A percentile compares a stretch with the other conserved stretches of the same genome.
These are phyloP conservation scores for Heliopora coerulea DNA, from an alignment of 92 coral and sea anemone species.

Conservation along the genomic window DNA sequence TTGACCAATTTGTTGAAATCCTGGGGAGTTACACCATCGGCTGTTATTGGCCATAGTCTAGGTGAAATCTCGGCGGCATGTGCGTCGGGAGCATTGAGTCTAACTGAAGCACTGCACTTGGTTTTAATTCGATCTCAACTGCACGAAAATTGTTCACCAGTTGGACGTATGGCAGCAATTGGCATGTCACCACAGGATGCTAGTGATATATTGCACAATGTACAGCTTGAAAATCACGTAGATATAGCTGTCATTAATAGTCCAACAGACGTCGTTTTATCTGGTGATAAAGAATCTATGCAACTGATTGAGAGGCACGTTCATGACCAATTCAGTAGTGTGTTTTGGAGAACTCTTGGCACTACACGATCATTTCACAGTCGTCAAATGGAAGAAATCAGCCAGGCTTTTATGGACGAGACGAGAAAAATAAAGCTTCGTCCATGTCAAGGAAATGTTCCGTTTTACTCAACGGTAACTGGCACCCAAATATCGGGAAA, in stretches of 20 bases:
- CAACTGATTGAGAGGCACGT: slow-evolving; percentile 45
- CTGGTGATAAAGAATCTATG: slow-evolving; percentile 28
- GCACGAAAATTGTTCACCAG: slow-evolving; percentile 21
- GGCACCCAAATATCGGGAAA: slow-evolving; percentile 51
- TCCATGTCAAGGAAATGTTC: slow-evolving; percentile 31
- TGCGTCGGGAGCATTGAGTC: slow-evolving; percentile 44
- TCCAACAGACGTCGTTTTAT: too few relatives aligned
- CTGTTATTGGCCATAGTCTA: too few relatives aligned
- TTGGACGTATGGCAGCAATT: too few relatives aligned
- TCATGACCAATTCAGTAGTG: too few relatives aligned
- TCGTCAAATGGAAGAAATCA: slow-evolving; percentile 54
- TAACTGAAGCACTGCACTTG: slow-evolving; percentile 50
- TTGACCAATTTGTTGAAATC: too few relatives aligned
- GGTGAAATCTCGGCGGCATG: too few relatives aligned
- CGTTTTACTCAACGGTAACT: slow-evolving; percentile 60
- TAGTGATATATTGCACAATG: too few relatives aligned
- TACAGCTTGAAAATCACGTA: too few relatives aligned
- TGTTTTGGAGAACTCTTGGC: slow-evolving; percentile 53
- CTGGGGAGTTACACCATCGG: too few relatives aligned
- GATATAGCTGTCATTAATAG: too few relatives aligned
- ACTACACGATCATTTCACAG: slow-evolving; percentile 68
- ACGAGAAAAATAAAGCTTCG: slow-evolving; percentile 20
- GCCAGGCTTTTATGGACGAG: slow-evolving; percentile 12
- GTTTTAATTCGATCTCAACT: slow-evolving; percentile 61
- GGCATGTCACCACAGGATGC: too few relatives aligned